Conservation (phyloP, 53 echinoderm and acorn worm species). For the Zoroaster sp. region DNA sequence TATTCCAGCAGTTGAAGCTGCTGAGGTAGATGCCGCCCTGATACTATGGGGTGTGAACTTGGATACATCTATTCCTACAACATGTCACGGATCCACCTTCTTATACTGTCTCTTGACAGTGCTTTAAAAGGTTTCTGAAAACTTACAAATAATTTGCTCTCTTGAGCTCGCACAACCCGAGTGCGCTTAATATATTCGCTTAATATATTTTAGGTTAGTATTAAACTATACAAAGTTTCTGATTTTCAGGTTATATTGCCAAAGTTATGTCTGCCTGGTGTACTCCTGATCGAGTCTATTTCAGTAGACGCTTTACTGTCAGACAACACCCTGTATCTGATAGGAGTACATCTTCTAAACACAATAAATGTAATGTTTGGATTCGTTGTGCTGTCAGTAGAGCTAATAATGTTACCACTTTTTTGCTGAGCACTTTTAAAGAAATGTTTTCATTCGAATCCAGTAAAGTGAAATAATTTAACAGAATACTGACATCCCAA, state of each 20-base stretch:
- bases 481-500: background rate
- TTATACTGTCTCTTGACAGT: background rate
- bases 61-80: background rate
- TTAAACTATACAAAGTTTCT: background rate
- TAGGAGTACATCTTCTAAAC: background rate
- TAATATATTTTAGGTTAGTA: no score
- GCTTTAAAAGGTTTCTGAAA: conserved; percentile 6
- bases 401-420: background rate
- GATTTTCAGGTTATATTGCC: background rate
- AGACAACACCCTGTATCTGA: background rate
- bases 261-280: background rate
- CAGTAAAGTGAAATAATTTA: background rate
- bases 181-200: background rate
- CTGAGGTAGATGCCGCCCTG: background rate
- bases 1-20: background rate
- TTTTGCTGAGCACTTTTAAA: background rate
- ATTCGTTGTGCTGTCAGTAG: background rate
- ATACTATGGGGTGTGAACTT: conserved; percentile 8
- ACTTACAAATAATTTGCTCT: background rate
- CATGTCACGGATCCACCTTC: background rate
- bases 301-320: background rate
- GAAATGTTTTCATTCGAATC: background rate
- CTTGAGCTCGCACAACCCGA: background rate
- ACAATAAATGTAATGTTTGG: background rate
- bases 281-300: background rate